These are phyloP conservation scores for Odocoileus hemionus DNA, from an alignment of 2,113 vertebrate species.

Conservation along the genomic window DNA sequence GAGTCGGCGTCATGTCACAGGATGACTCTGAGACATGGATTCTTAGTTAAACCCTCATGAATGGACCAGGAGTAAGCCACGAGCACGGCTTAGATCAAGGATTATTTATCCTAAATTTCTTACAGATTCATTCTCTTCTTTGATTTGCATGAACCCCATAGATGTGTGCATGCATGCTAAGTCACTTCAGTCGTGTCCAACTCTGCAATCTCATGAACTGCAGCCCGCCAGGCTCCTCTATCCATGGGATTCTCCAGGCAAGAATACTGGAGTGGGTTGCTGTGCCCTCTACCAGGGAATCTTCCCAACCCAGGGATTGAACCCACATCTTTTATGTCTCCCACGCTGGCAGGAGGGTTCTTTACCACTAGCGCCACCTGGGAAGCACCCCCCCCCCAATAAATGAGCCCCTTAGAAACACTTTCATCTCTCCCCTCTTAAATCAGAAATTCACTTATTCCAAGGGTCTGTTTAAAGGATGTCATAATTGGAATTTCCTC, in stretches of 20 bases:
- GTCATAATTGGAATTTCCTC: too few species aligned
- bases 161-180: rapidly evolving
- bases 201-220: background rate
- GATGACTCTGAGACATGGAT: background rate
- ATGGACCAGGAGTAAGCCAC: background rate
- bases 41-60: background rate
- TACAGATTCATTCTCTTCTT: background rate
- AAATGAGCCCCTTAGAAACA: background rate
- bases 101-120: background rate
- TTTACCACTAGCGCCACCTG: background rate
- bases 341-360: background rate
- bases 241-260: background rate
- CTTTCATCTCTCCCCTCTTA: background rate
- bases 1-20: background rate
- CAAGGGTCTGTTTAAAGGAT: background rate
- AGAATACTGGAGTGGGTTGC: background rate
- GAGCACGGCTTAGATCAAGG: background rate
- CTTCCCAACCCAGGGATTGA: background rate
- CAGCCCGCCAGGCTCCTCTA: background rate
- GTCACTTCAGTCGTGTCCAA: background rate
- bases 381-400: background rate
- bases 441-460: background rate
- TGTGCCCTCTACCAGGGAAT: background rate
- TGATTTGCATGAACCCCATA: background rate
- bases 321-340: background rate